Evolutionary conservation across 2,888 invertebrate species (phyloP), one percentile per base, ranked within the genome.

Genomic region (Xylota sylvarum): DNA sequence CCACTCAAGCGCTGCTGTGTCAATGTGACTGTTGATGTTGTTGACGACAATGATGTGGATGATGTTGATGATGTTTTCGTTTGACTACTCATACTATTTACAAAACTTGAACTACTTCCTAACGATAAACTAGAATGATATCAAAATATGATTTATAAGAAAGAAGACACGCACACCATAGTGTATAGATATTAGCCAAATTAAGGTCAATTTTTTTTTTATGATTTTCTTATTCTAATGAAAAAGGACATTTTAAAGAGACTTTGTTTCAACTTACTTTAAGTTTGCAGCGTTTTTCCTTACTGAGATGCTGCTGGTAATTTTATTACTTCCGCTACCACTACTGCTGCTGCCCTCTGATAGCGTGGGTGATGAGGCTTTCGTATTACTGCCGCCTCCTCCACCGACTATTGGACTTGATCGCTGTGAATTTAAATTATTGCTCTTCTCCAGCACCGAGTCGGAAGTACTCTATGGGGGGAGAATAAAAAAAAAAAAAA

Each of bases 381-480:
- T 92, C 73, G 88, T 80, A 80, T 89, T 89, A 77, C 60, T 87
- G 64, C 87, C 80, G 46, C 48, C 79, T 17, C 56, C 52, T 46
- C 35, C 56, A 9, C 78, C 79, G 27, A 88, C 82, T 69, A 88
- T 78, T 67, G 88, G 86, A 72, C 87, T 88, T 65, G 89, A 87
- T 82, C 89, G 88, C 83, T 83, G 88, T 46, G 89, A 85, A 73
- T 89, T 90, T 76, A 88, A 90, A 88, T 90, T 90, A 88, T 90
- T 90, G 89, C 89, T 91, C 76, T 91, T 92, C 80, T 92, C 92
- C 89, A 94, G 93, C 77, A 94, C 93, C 0, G 95, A 94, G 89
- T 95, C 95, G 56, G 94, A 94, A 79, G 94, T 93, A 91, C 94
- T 94, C 94, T 95, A 92, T 4, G 50, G 10, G 10, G 27, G 37